phyloP scores from a whole-genome alignment of 2,888 invertebrate species.

The Theretra japonica region DNA sequence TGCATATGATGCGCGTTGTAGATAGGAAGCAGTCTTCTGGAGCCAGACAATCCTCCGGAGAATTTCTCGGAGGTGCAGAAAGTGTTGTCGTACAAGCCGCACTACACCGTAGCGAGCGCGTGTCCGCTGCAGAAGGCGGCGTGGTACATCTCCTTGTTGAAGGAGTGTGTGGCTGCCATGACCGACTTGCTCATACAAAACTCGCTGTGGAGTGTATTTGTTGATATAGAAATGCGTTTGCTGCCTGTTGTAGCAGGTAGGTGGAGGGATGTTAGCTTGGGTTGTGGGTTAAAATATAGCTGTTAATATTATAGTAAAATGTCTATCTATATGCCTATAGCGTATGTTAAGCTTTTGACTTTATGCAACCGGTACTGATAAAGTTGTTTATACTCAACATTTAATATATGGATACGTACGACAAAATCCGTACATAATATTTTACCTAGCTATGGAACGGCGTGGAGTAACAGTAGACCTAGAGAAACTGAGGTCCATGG shows the following conservation, averaged over 20 bases:
- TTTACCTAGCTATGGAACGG: constrained; percentile 69
- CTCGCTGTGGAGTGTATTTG: constrained; percentile 70
- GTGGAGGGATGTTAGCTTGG: no score
- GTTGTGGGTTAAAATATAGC: no score
- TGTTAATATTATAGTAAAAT: no score
- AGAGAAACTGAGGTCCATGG: constrained; percentile 65
- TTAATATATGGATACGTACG: no score
- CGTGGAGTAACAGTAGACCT: constrained; percentile 67
- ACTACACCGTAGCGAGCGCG: constrained; percentile 62
- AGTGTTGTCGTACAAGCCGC: constrained; percentile 51
- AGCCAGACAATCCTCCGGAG: constrained; percentile 72
- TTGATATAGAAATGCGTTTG: constrained; percentile 75
- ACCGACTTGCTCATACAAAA: constrained; percentile 52
- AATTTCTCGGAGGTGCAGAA: constrained; percentile 67
- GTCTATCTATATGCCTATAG: no score
- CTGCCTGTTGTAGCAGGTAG: constrained; percentile 74
- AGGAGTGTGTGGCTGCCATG: constrained; percentile 51
- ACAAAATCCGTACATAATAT: no score
- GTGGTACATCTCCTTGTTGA: constrained; percentile 61
- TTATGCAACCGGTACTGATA: no score
- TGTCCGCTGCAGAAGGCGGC: constrained; percentile 63
- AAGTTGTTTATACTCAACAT: no score
- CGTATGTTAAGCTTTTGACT: no score
- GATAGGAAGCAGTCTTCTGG: constrained; percentile 73
- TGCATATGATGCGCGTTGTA: constrained; percentile 37